Evolutionary conservation across 2,113 vertebrate genomes (phyloP).

Genomic region (Leucopternis melanops): DNA sequence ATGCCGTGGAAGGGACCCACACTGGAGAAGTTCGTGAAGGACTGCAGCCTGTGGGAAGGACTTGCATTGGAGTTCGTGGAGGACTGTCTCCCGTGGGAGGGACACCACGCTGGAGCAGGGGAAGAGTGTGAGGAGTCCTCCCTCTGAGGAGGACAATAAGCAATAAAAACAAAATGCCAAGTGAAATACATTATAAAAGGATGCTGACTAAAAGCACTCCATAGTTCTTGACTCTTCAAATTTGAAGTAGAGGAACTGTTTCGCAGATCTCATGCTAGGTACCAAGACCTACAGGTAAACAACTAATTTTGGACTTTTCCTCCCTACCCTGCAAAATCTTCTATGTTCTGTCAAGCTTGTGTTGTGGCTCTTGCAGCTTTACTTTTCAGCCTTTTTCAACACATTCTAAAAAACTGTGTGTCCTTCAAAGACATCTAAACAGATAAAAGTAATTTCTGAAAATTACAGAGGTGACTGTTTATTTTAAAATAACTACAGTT

Average conservation of each 20-base stretch:
- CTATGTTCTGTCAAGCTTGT: background rate
- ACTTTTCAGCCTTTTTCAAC: background rate
- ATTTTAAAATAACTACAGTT: background rate
- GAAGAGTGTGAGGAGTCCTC: too few relatives aligned
- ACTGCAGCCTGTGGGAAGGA: too few relatives aligned
- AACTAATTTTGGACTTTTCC: background rate
- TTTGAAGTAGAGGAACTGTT: background rate
- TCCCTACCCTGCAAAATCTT: background rate
- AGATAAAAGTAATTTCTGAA: background rate
- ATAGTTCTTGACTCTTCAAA: background rate
- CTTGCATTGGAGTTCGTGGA: too few relatives aligned
- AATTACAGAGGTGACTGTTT: background rate
- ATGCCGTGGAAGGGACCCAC: too few relatives aligned
- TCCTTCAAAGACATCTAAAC: background rate
- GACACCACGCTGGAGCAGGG: too few relatives aligned
- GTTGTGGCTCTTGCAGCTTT: background rate
- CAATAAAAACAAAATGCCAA: background rate
- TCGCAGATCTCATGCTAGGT: background rate
- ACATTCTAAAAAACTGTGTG: rapidly evolving
- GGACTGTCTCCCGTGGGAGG: too few relatives aligned
- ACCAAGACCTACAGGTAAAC: background rate
- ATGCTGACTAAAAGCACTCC: background rate
- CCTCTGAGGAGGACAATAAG: background rate
- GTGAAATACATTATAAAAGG: background rate
- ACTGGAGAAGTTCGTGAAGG: too few relatives aligned